These are phyloP conservation scores for Glyphotaelius pellucidus DNA, from an alignment of 2,888 invertebrate genomes.

Conservation along the genomic window DNA sequence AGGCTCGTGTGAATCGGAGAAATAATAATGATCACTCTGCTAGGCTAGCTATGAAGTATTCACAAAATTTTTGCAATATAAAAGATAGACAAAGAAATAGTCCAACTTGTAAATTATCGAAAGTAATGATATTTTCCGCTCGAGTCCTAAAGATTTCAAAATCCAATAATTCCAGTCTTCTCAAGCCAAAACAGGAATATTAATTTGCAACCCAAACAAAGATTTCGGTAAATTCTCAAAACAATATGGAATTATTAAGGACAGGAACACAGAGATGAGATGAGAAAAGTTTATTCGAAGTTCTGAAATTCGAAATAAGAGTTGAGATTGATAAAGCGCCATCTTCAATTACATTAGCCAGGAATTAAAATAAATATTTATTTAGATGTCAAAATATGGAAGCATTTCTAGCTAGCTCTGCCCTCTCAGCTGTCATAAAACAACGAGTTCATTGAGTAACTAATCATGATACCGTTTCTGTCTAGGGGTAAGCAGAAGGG, in stretches of 20 bases:
- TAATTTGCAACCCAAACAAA: slow-evolving; percentile 15
- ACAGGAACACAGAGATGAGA: background rate
- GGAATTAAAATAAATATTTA: slow-evolving; percentile 60
- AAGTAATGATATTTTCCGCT: background rate
- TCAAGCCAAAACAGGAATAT: background rate
- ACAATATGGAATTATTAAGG: slow-evolving; percentile 29
- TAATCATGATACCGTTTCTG: too few relatives aligned
- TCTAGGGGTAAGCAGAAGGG: too few relatives aligned
- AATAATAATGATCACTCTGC: too few relatives aligned
- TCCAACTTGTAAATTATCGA: background rate
- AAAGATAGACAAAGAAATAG: background rate
- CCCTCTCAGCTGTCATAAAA: background rate
- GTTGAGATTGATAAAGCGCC: slow-evolving; percentile 40
- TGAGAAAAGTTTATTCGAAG: slow-evolving; percentile 31
- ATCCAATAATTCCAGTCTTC: background rate
- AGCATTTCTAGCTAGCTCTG: background rate
- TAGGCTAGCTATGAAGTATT: too few relatives aligned
- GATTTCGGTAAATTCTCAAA: slow-evolving; percentile 26
- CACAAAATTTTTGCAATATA: too few relatives aligned
- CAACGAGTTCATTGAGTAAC: too few relatives aligned
- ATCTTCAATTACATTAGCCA: slow-evolving; percentile 62
- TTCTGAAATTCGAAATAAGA: slow-evolving; percentile 51
- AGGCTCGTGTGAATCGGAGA: too few relatives aligned
- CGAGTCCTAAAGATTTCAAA: background rate
- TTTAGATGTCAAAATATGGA: slow-evolving; percentile 46